Conservation (phyloP, 2,888 invertebrate genomes). For the Rhagonycha lutea region DNA sequence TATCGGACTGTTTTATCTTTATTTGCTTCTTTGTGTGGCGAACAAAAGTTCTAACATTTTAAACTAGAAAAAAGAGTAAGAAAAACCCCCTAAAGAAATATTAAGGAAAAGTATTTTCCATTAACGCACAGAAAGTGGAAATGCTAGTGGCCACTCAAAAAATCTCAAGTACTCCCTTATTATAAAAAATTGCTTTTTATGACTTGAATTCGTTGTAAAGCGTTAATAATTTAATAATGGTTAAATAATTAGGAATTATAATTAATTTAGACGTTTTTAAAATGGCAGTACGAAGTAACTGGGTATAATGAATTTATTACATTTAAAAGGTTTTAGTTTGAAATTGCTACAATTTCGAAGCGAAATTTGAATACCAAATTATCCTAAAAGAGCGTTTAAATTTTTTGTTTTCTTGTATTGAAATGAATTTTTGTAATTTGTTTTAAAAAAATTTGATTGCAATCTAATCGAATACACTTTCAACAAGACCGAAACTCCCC, state of each 20-base stretch:
- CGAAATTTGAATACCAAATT: background rate
- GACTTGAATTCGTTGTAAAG: background rate
- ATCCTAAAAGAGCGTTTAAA: background rate
- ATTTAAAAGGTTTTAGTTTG: background rate
- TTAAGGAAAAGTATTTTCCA: conserved; percentile 12
- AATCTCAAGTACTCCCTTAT: background rate
- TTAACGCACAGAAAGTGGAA: conserved; percentile 8
- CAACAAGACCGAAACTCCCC: background rate
- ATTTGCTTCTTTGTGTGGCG: conserved; percentile 14
- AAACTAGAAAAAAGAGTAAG: conserved; percentile 8
- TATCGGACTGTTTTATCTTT: conserved; percentile 18
- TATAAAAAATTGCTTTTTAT: background rate
- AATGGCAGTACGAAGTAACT: no score
- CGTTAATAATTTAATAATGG: background rate
- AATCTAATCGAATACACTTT: background rate
- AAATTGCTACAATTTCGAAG: background rate
- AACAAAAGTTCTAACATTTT: conserved; percentile 14
- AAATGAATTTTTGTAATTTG: background rate
- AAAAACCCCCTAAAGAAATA: conserved; percentile 17
- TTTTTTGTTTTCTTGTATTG: background rate
- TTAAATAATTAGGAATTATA: background rate
- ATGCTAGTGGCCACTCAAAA: background rate
- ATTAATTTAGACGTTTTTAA: background rate
- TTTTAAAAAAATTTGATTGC: background rate
- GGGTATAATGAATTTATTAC: background rate